phyloP scores from a whole-genome alignment of 2,888 invertebrate species.

The Arenicola marina region DNA sequence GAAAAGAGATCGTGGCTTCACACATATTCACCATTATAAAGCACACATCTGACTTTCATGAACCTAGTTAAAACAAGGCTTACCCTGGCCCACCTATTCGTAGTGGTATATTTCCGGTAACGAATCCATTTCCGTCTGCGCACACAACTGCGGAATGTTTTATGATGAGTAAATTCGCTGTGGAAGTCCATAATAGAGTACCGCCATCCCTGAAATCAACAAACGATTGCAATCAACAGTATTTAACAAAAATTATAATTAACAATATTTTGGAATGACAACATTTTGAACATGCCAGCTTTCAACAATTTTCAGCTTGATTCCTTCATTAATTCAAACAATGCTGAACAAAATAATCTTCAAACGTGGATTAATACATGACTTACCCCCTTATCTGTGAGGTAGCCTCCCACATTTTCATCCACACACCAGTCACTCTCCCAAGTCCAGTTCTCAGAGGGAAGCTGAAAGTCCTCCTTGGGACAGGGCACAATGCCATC shows the following conservation, averaged over 20 bases:
- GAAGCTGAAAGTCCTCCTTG: constrained; percentile 80
- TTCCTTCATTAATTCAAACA: too few relatives aligned
- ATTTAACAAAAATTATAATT: background rate
- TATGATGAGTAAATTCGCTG: constrained; percentile 76
- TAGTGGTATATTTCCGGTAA: constrained; percentile 82
- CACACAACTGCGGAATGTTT: constrained; percentile 85
- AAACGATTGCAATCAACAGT: background rate
- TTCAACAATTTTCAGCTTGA: too few relatives aligned
- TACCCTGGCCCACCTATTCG: constrained; percentile 76
- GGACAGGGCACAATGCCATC: constrained; percentile 81
- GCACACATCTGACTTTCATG: too few relatives aligned
- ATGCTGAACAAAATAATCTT: too few relatives aligned
- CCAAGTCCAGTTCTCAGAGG: constrained; percentile 96
- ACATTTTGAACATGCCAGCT: background rate
- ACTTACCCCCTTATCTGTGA: constrained; percentile 80
- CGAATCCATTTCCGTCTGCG: constrained; percentile 87
- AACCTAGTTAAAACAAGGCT: too few relatives aligned
- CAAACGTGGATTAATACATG: too few relatives aligned
- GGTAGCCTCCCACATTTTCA: constrained; percentile 70
- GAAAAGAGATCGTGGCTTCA: too few relatives aligned
- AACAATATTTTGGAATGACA: background rate
- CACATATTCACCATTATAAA: too few relatives aligned
- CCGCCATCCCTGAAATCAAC: constrained; percentile 73
- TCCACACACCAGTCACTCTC: constrained; percentile 85
- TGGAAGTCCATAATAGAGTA: constrained; percentile 88